Base-by-base conservation (phyloP, 2,888 invertebrate genomes). In the Chironomus tentans region DNA sequence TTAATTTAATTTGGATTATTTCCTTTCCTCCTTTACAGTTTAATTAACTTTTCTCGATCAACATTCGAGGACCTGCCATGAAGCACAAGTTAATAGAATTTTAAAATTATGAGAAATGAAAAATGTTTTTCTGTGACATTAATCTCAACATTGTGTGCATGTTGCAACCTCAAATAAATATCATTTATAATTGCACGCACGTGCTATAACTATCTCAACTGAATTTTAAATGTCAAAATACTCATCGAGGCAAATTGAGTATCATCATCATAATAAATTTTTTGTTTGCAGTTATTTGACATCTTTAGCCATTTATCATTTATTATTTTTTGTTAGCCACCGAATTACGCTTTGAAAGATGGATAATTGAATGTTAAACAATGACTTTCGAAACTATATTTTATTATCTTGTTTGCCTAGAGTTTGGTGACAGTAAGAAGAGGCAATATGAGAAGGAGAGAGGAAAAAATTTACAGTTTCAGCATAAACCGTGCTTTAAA, bases 1-100 rank as follows among this genome's bases (percentile, higher is more conserved):
- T 68, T 68, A 68, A 68, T 68, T 68, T 68, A 68, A 68, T 68
- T 68, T 46, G 68, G 68, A 68, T 68, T 68, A 68, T 65, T 65
- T 22, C 65, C 56, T 15, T 56, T 56, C 28, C 5, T 56, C 7
- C 56, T 22, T 24, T 65, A 13, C 24, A 22, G 3, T 65, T 65
- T 65, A 65, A 65, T 65, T 65, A 21, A 65, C 21, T 65, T 65
- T 65, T 24, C 21, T 65, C 21, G 10, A 65, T 24, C 21, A 62
- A n/a, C 50, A 13, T 12, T 50, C 5, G 13, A 13, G 22, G 22
- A 21, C 15, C 3, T 15, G 12, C 15, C 6, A 18, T 18, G 13
- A 18, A 10, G n/a, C 15, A 46, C 15, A 56, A 2, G 13, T 68
- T 68, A 13, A 38, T 28, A 13, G 15, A 15, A 68, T 28, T 68